Conservation (phyloP, 2,888 invertebrate species). For the Spisula subtruncata region DNA sequence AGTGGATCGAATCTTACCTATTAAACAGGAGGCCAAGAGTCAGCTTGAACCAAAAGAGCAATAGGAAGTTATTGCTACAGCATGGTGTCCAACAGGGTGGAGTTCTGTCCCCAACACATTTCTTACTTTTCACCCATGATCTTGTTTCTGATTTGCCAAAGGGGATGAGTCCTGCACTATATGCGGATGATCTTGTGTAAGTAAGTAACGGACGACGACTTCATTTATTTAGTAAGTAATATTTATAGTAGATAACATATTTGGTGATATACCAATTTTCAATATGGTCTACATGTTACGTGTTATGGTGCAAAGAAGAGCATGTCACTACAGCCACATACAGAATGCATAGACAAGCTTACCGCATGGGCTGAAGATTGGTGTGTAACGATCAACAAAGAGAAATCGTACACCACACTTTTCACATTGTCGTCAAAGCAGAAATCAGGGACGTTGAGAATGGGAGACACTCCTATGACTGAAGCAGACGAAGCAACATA, state of each 20-base stretch:
- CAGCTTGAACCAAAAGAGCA: too few species aligned
- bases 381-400: constrained; percentile 50
- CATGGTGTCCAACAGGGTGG: background rate
- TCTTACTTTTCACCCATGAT: background rate
- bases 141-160: background rate
- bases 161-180: background rate
- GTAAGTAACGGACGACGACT: too few species aligned
- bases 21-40: too few species aligned
- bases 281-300: too few species aligned
- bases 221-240: too few species aligned
- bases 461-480: background rate
- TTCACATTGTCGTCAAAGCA: constrained; percentile 37
- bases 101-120: background rate
- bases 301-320: constrained; percentile 63
- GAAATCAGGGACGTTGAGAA: constrained; percentile 21
- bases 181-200: background rate
- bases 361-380: constrained; percentile 19
- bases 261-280: too few species aligned
- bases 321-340: constrained; percentile 57
- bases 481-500: constrained; percentile 44
- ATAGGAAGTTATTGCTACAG: background rate
- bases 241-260: too few species aligned
- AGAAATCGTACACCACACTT: constrained; percentile 45
- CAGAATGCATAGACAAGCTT: constrained; percentile 1
- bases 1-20: too few species aligned